Evolutionary conservation across 1,140 invertebrate genomes (phyloP).

Genomic region (Drosophila albomicans): DNA sequence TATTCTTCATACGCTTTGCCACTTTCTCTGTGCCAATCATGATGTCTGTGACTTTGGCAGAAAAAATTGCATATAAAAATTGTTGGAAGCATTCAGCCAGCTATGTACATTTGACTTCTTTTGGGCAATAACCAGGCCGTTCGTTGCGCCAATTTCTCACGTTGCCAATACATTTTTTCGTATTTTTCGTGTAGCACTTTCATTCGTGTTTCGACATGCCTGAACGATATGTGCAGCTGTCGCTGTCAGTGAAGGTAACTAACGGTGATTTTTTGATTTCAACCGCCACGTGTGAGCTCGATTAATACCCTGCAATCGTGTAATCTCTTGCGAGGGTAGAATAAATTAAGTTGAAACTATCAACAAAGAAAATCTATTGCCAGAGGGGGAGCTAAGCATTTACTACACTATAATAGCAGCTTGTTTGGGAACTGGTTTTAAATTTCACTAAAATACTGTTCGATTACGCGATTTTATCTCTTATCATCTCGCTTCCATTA

Average conservation of each 20-base stretch:
- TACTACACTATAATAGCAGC: neutral
- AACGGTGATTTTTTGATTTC: conserved; percentile 3
- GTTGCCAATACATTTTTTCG: conserved; percentile 13
- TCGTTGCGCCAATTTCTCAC: conserved; percentile 9
- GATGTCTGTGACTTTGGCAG: neutral
- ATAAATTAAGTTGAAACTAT: neutral
- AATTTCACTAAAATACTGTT: neutral
- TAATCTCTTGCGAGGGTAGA: neutral
- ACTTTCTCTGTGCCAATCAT: neutral
- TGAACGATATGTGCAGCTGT: conserved; percentile 20
- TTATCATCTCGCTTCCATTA: neutral
- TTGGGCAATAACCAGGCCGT: conserved; percentile 10
- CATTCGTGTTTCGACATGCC: conserved; percentile 8
- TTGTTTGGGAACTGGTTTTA: neutral
- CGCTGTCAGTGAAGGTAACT: neutral
- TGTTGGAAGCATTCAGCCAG: neutral
- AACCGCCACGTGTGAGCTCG: neutral
- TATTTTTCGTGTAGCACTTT: neutral
- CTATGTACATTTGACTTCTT: conserved; percentile 15
- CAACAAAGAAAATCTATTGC: neutral
- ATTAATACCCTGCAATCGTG: neutral
- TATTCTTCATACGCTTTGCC: too few species aligned
- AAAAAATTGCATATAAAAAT: neutral
- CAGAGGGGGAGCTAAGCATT: neutral
- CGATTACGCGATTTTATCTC: neutral